Conservation (phyloP, 2,113 vertebrate species). For the Psittacus erithacus region DNA sequence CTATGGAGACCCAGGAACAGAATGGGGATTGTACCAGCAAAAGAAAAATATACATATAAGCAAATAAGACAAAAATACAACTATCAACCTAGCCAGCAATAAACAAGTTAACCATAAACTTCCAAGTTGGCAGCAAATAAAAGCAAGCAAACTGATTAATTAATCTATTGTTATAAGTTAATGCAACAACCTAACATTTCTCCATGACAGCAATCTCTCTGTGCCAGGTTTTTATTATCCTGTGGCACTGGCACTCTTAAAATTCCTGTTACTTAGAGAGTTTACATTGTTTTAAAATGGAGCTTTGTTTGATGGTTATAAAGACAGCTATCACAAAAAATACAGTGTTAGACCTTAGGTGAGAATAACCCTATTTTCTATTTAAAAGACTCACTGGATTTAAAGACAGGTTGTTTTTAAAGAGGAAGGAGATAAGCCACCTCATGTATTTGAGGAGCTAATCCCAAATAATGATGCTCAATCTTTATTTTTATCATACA, state of each 20-base stretch:
- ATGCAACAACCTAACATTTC: slow-evolving; percentile 60
- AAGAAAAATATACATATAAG: slow-evolving; percentile 20
- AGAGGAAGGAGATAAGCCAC: background rate
- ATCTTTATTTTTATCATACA: background rate
- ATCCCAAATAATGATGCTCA: background rate
- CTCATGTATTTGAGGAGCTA: background rate
- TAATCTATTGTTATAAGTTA: slow-evolving; percentile 58
- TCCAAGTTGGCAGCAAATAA: background rate
- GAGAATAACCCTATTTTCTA: background rate
- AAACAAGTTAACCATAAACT: slow-evolving; percentile 48
- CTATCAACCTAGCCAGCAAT: background rate
- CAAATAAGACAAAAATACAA: slow-evolving; percentile 33
- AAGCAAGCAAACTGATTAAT: slow-evolving; percentile 42
- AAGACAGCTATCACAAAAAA: background rate
- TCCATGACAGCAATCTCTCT: slow-evolving; percentile 24
- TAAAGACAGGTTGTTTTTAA: background rate
- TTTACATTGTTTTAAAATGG: slow-evolving; percentile 40
- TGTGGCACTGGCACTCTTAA: slow-evolving; percentile 43
- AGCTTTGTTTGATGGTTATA: slow-evolving; percentile 8
- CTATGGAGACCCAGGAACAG: slow-evolving; percentile 2
- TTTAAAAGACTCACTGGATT: background rate
- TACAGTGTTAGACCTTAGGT: background rate
- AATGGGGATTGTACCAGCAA: background rate
- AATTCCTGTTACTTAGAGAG: slow-evolving; percentile 7
- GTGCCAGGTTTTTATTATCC: slow-evolving; percentile 61